phyloP scores from a whole-genome alignment of 2,113 vertebrate genomes.

The Austrofundulus limnaeus region DNA sequence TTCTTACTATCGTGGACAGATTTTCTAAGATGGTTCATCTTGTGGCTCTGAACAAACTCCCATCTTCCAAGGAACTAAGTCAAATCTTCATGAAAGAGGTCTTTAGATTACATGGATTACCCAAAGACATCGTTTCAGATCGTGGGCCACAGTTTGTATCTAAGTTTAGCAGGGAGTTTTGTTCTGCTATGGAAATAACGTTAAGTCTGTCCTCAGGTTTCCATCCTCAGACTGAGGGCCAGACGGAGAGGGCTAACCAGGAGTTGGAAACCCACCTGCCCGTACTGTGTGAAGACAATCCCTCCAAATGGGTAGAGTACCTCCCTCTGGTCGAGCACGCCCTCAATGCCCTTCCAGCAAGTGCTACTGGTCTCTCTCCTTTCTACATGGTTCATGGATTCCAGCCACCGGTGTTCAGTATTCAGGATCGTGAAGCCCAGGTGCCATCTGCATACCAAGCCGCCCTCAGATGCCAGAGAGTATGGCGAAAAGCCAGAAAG shows the following conservation, averaged over 20 bases:
- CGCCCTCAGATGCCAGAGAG: too few species aligned
- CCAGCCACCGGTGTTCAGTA: not conserved
- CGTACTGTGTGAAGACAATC: not conserved
- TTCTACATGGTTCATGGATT: not conserved
- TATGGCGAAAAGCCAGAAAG: too few species aligned
- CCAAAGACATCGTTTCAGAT: too few species aligned
- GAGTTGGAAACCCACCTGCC: too few species aligned
- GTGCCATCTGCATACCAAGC: too few species aligned
- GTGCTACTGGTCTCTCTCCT: not conserved
- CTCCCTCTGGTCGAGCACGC: not conserved
- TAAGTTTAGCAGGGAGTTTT: too few species aligned
- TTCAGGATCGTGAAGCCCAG: too few species aligned
- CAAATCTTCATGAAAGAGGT: not conserved
- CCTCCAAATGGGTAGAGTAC: not conserved
- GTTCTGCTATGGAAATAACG: too few species aligned
- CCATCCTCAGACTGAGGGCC: too few species aligned
- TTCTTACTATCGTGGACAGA: not conserved
- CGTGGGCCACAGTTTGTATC: not conserved
- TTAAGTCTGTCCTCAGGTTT: too few species aligned
- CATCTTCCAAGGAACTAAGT: not conserved
- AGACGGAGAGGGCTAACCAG: too few species aligned
- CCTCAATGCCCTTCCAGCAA: not conserved
- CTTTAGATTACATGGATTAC: not conserved
- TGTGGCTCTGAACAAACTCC: not conserved
- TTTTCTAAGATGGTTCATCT: not conserved